Percentiles rank a stretch among this genome's conserved stretches.
These are phyloP conservation scores for Oceanodroma leucorhoa DNA, from an alignment of 2,797 vertebrate genomes.

Conservation along the genomic window DNA sequence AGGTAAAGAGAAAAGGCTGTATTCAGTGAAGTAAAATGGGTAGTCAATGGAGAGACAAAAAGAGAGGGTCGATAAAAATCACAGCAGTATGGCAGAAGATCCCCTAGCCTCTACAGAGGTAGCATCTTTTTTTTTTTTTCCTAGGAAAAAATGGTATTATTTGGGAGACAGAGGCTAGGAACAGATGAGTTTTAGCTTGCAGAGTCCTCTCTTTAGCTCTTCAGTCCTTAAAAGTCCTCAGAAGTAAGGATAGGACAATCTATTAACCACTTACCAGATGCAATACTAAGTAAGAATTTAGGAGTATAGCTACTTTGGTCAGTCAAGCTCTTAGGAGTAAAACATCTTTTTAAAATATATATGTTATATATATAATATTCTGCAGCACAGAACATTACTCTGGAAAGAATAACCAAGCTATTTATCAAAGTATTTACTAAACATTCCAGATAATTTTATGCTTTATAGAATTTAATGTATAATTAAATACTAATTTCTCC, in stretches of 20 bases:
- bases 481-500: background rate
- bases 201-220: background rate
- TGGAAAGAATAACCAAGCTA: background rate
- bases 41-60: background rate
- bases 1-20: background rate
- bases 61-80: background rate
- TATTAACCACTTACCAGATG: background rate
- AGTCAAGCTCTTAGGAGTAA: background rate
- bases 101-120: background rate
- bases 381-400: background rate
- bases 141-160: too few species aligned
- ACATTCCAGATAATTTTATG: background rate
- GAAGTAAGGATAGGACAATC: background rate
- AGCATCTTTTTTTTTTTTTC: background rate
- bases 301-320: background rate
- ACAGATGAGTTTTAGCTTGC: background rate
- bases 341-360: background rate
- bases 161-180: background rate
- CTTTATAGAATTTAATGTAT: background rate
- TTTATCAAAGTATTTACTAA: background rate
- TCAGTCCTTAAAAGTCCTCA: background rate
- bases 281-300: background rate
- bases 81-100: background rate
- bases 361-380: background rate
- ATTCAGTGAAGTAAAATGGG: background rate